Evolutionary conservation across 2,113 vertebrate genomes (phyloP), one percentile per base, ranked within the genome.

Genomic region (Progne subis): DNA sequence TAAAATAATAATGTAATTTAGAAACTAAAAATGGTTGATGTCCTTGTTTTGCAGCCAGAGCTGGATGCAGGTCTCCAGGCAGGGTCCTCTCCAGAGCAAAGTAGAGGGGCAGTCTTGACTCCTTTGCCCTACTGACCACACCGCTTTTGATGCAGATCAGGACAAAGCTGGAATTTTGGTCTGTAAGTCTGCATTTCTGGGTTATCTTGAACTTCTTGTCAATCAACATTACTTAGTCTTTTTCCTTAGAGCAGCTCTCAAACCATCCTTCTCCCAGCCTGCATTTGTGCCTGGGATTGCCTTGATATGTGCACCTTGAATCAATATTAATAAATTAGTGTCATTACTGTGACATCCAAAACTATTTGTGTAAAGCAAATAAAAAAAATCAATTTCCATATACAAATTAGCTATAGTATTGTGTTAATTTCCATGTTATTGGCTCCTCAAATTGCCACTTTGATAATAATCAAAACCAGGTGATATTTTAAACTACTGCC

Each of bases 261-360:
- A n/a, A n/a, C 7, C 24, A 12, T 59, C 50, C 55, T 70, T 59
- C 29, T n/a, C 12, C 9, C 18, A 59, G 24, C 4, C 29, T n/a
- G 24, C 4, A 23, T 59, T 63, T 50, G 12, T 60, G 18, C 24
- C n/a, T n/a, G 53, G 8, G 18, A n/a, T 49, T n/a, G 44, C 11
- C 34, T n/a, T 69, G 19, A n/a, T 34, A 29, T 41, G 25, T 29
- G 9, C 24, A n/a, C 7, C 26, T 80, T 88, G 90, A 96, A 96
- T 93, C 44, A 91, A 41, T 93, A 93, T 93, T 91, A 96, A 91
- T 89, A 94, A 89, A 94, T 87, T 56, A 91, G 26, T 91, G 55
- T 69, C 52, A 90, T 90, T 82, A 88, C 29, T 46, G 50, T 76
- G 70, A 84, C 88, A 86, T 65, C 53, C 41, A 96, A 90, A 94